Base-by-base conservation (phyloP, 2,888 invertebrate species). In the Metopia argyrocephala region DNA sequence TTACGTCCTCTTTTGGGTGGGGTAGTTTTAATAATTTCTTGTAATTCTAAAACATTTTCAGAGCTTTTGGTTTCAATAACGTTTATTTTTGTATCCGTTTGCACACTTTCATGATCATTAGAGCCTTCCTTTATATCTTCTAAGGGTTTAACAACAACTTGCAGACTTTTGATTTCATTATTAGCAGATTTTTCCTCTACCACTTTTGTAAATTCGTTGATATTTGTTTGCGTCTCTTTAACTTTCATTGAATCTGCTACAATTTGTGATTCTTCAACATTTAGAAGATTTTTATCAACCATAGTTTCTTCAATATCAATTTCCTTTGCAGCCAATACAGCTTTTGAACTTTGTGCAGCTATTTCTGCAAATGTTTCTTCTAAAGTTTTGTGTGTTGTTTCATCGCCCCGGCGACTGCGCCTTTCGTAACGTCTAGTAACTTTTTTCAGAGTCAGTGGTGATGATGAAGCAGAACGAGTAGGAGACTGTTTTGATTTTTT, bases 331-430 rank as follows among this genome's bases (percentile, higher is more conserved):
- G 79, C 83, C 61, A 85, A 73, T 23, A 85, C 83, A 3, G 79
- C 84, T 62, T 83, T 83, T 3, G 83, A 83, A 50, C 85, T 85
- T 61, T 83, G 75, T 12, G 83, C 85, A 3, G 85, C 83, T 57
- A 85, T 85, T 74, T 85, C 85, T 5, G 85, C 85, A 82, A 85
- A 85, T 1, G 85, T 85, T 78, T 84, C 85, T 65, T 85, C 85
- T 23, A 85, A 68, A 0, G 85, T 85, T 81, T 84, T 85, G 57
- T 83, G 79, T 9, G 59, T 31, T 15, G 65, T 31, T 3, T 82
- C 81, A 5, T 82, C 83, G 0, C 76, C 81, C 20, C 83, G 79
- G 56, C 82, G 81, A 50, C 78, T 71, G 9, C 85, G 83, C 66
- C 83, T 83, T 62, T 85, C 85, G 71, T 84, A 84, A 27, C 85